Evolutionary conservation across 2,888 invertebrate genomes (phyloP).

Genomic region (Cylindroiulus punctatus): DNA sequence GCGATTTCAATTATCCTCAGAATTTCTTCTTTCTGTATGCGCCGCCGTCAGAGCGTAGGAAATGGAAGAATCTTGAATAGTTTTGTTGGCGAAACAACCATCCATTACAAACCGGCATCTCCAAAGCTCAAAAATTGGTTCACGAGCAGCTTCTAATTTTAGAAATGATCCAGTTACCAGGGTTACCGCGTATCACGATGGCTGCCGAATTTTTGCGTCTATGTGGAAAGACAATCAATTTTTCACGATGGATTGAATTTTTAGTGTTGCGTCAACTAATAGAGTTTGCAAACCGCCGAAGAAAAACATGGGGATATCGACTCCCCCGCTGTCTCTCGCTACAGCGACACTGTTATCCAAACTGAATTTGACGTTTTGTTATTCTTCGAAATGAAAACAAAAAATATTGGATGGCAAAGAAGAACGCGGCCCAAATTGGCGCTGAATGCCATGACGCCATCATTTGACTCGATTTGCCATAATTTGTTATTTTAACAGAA

Average conservation of each 20-base stretch:
- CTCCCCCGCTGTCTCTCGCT: not conserved
- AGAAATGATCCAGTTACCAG: not conserved
- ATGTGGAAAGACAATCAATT: not conserved
- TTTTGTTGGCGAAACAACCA: not conserved
- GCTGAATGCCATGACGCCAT: not conserved
- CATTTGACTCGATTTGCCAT: not conserved
- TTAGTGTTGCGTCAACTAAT: not conserved
- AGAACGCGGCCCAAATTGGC: not conserved
- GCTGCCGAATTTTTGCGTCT: not conserved
- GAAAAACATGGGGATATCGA: not conserved
- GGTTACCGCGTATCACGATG: not conserved
- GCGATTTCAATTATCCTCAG: too few species aligned
- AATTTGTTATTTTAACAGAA: not conserved
- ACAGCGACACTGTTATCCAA: not conserved
- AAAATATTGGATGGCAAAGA: not conserved
- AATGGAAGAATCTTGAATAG: not conserved
- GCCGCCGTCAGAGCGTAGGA: not conserved
- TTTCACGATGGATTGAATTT: conserved; percentile 1
- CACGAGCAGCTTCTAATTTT: not conserved
- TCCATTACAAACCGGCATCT: not conserved
- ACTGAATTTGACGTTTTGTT: not conserved
- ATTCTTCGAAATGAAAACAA: not conserved
- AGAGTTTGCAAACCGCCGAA: not conserved
- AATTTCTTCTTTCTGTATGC: too few species aligned
- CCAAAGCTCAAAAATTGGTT: not conserved